phyloP scores from a whole-genome alignment of 2,797 vertebrate genomes.

The Tragelaphus oryx region DNA sequence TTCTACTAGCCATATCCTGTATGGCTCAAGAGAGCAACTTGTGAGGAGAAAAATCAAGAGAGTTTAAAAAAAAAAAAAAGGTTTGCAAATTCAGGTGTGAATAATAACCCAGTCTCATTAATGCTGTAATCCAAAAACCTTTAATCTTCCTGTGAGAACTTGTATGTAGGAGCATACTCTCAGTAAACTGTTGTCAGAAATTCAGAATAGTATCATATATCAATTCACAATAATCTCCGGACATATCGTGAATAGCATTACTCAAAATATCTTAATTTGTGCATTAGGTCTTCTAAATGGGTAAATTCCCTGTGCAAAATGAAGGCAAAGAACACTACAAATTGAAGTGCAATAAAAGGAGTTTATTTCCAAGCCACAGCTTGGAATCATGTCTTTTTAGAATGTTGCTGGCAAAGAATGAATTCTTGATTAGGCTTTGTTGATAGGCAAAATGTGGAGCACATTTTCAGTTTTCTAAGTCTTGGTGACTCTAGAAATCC shows the following conservation, averaged over 20 bases:
- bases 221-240: constrained; percentile 36
- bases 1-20: too few species aligned
- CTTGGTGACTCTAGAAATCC: constrained; percentile 45
- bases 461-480: constrained; percentile 31
- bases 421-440: constrained; percentile 63
- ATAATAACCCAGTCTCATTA: constrained; percentile 38
- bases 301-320: constrained; percentile 51
- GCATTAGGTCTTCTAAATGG: constrained; percentile 56
- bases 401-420: constrained; percentile 30
- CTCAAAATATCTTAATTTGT: constrained; percentile 67
- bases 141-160: not conserved
- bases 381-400: constrained; percentile 59
- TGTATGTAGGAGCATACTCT: not conserved
- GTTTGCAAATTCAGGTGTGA: constrained; percentile 20
- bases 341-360: constrained; percentile 67
- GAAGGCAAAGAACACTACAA: constrained; percentile 53
- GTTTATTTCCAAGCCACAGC: constrained; percentile 56
- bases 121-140: constrained; percentile 28
- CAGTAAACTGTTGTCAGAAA: constrained; percentile 4
- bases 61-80: constrained; percentile 18
- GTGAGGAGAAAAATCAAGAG: constrained; percentile 8
- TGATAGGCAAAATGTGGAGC: not conserved
- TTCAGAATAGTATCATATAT: not conserved
- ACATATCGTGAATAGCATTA: constrained; percentile 54
- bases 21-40: not conserved